Evolutionary conservation across 2,888 invertebrate genomes (phyloP), one percentile per base, ranked within the genome.

Genomic region (Lasioglossum oenotherae): DNA sequence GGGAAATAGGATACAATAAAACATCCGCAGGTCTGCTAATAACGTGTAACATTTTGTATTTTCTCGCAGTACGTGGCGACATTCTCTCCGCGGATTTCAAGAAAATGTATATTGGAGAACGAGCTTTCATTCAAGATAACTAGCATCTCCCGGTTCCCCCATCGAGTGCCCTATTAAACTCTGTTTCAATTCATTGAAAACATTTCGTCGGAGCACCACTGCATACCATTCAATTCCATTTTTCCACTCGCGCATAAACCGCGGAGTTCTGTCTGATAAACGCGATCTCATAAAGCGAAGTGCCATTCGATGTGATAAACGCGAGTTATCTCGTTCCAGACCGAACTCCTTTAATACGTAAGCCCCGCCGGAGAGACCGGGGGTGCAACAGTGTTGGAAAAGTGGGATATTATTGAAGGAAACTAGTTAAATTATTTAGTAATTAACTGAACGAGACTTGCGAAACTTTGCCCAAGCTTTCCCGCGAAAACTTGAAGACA

Each of bases 301-400:
- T 78, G 78, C 78, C 78, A 71, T 78, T 78, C 69, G 69, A 78
- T 78, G 71, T 78, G 78, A 78, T 78, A 71, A 78, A 78, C 78
- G 71, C 41, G 78, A 71, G 78, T 49, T 72, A 71, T 71, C 71
- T 78, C 72, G 71, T 78, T 74, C 53, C 38, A 35, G n/a, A 38
- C 72, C 41, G 57, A 41, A 57, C 53, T 57, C n/a, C 41, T 31
- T 72, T 53, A 69, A 72, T 57, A 72, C 71, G 57, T 72, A 31
- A 57, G 71, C 44, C 44, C 44, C 44, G 44, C 44, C 14, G 44
- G 3, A 12, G 44, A 41, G 27, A 72, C 31, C 64, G 31, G 16
- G 4, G 46, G 14, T 31, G 16, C 14, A 14, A 53, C 8, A 14
- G 14, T 19, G 23, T 44, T 31, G 53, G 53, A 57, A 64, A 57